These are phyloP conservation scores for Zosterops hypoxanthus DNA, from an alignment of 2,113 vertebrate genomes.

Conservation along the genomic window DNA sequence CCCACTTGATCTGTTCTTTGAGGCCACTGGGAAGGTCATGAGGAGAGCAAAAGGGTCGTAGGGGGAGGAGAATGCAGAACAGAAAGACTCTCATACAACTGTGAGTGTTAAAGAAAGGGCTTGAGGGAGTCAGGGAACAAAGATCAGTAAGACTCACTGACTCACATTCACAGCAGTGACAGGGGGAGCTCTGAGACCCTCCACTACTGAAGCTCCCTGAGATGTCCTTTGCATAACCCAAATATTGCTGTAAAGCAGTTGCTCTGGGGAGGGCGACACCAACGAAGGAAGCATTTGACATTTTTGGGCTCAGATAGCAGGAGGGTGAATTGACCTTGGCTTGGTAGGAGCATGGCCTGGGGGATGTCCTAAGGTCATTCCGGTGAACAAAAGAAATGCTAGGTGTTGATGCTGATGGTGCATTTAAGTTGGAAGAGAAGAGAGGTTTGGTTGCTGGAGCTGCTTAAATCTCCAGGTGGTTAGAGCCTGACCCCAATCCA, in stretches of 20 bases:
- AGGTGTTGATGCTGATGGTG: accelerated
- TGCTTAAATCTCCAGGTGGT: not conserved
- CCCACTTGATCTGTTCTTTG: not conserved
- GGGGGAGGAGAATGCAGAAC: not conserved
- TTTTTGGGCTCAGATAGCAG: not conserved
- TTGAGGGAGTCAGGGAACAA: not conserved
- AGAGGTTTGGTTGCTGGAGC: not conserved
- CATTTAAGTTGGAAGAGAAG: not conserved
- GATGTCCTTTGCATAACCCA: not conserved
- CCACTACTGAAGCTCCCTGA: not conserved
- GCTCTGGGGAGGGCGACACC: not conserved
- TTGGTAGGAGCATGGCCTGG: not conserved
- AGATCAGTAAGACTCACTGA: not conserved
- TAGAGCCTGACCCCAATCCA: not conserved
- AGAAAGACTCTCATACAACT: not conserved
- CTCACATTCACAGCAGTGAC: not conserved
- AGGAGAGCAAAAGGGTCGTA: not conserved
- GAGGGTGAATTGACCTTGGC: not conserved
- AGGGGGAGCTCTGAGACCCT: not conserved
- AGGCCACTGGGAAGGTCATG: not conserved
- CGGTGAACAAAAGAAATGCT: not conserved
- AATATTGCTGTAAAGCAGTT: not conserved
- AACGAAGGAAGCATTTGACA: not conserved
- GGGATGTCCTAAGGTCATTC: not conserved
- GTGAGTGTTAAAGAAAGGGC: not conserved